Evolutionary conservation across 2,113 vertebrate species (phyloP), one percentile per base, ranked within the genome.

Genomic region (Scopus umbretta): DNA sequence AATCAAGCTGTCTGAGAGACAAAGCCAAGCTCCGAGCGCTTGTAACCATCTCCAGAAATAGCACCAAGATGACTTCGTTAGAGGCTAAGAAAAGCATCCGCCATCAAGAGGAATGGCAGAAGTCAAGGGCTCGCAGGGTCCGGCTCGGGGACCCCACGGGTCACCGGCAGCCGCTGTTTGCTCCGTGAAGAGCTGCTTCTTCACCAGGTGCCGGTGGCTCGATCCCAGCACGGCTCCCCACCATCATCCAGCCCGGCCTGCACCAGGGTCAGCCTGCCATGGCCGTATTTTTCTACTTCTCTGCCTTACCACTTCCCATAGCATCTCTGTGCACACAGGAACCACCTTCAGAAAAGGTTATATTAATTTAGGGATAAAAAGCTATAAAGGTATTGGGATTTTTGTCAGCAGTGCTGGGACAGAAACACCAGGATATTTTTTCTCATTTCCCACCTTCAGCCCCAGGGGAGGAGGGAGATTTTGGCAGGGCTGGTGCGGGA

Each of bases 181-280:
- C 62, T 61, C 12, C 0, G 30, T 4, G 22, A 29, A 19, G 20
- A 70, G 47, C 12, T 11, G 1, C 10, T 27, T 43, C 87, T 23
- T 36, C 72, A 17, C 7, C 19, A 5, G 27, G 20, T 40, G 15
- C 32, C 6, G 2, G 20, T 17, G 34, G 23, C 66, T 75, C 6
- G 0, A 40, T 32, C 53, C 52, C 6, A 0, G 23, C 49, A 50
- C 4, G 0, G 40, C 21, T 63, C 29, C 36, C 17, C 29, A 13
- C 5, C 40, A n/a, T 7, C 67, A 47, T 1, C 49, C n/a, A 43
- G 6, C 52, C 40, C 2, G 0, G 32, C 26, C 30, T 10, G 1
- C n/a, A 32, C 13, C 2, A 4, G 10, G 26, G 11, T 17, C 89
- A 65, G 16, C 47, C 25, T 45, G 34, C 66, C 30, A 36, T 9